These are phyloP conservation scores for Teleiodes luculella DNA, from an alignment of 2,888 invertebrate genomes.

Conservation along the genomic window DNA sequence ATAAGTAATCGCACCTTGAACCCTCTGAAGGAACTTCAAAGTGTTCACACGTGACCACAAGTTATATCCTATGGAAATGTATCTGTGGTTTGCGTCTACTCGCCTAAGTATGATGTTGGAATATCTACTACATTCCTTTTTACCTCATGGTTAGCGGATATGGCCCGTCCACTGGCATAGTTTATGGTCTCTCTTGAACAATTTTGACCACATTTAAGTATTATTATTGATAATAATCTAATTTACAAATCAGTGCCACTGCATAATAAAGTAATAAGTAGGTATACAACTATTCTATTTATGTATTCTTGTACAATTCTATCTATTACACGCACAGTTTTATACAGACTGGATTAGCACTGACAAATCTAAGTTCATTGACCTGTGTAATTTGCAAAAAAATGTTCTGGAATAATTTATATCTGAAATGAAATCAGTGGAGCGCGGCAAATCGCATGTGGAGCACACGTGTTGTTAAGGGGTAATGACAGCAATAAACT, in stretches of 20 bases:
- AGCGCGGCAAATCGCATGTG: slow-evolving; percentile 24
- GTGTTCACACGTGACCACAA: background rate
- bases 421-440: slow-evolving; percentile 13
- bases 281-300: too few species aligned
- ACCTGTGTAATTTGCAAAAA: slow-evolving; percentile 26
- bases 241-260: too few species aligned
- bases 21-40: background rate
- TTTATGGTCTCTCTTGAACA: background rate
- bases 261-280: too few species aligned
- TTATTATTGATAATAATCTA: too few species aligned
- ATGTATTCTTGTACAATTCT: too few species aligned
- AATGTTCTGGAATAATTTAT: slow-evolving; percentile 1
- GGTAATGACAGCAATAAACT: background rate
- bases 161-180: background rate
- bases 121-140: background rate
- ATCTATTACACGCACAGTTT: too few species aligned
- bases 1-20: too few species aligned
- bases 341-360: too few species aligned
- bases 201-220: background rate
- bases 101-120: background rate
- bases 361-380: slow-evolving; percentile 39
- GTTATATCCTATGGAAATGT: background rate
- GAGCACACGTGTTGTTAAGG: slow-evolving; percentile 13
- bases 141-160: background rate
- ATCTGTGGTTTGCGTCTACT: background rate